Percentiles rank a stretch among this genome's conserved stretches.
Evolutionary conservation across 2,797 vertebrate genomes (phyloP).

Genomic region (Sciaenops ocellatus): DNA sequence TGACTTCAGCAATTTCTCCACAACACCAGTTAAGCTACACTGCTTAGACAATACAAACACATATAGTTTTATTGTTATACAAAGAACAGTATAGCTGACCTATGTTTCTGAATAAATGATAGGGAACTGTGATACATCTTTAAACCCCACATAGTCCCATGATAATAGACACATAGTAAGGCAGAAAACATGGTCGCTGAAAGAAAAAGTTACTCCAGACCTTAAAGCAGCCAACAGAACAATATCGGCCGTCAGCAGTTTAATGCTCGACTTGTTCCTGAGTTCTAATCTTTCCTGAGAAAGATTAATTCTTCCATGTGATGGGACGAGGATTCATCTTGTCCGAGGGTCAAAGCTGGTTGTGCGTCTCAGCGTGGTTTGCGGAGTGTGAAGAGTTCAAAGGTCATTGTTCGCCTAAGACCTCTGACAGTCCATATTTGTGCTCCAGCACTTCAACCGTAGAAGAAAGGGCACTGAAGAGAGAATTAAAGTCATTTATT

Average conservation of each 20-base stretch:
- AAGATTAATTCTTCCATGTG: constrained; percentile 1
- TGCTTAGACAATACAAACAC: constrained; percentile 16
- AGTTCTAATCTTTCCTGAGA: constrained; percentile 13
- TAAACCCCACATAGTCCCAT: background rate
- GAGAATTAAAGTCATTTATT: constrained; percentile 49
- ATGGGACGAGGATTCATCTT: background rate
- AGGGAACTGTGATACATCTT: background rate
- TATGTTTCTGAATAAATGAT: constrained; percentile 9
- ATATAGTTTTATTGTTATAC: background rate
- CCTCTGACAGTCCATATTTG: constrained; percentile 88
- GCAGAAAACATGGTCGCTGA: constrained; percentile 4
- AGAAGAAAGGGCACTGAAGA: constrained; percentile 87
- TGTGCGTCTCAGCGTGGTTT: constrained; percentile 67
- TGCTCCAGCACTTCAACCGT: constrained; percentile 88
- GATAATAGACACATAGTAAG: background rate
- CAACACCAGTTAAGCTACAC: background rate
- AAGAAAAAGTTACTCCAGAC: background rate
- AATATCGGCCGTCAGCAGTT: background rate
- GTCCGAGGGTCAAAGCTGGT: constrained; percentile 25
- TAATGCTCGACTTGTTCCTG: constrained; percentile 1
- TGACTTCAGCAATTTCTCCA: too few species aligned
- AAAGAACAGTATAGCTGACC: background rate
- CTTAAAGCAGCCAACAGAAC: constrained; percentile 18
- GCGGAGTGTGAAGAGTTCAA: constrained; percentile 43
- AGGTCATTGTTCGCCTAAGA: constrained; percentile 60